Conservation (phyloP, 2,888 invertebrate species). For the Cantharis rustica region DNA sequence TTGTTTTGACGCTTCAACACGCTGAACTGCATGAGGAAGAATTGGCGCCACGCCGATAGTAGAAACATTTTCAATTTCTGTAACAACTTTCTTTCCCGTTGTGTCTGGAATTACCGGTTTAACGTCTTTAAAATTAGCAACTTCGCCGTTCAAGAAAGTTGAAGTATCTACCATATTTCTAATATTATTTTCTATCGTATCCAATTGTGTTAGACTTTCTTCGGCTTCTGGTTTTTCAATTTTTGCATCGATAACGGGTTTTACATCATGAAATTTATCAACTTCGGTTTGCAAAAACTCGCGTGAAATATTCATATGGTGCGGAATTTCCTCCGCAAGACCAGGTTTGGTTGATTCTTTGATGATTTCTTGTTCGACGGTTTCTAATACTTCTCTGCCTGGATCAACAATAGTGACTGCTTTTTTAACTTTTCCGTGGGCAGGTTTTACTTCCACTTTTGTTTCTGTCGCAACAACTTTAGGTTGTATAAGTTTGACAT, state of each 20-base stretch:
- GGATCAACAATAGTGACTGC: not conserved
- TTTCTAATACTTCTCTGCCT: not conserved
- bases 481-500: constrained; percentile 28
- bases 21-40: not conserved
- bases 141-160: constrained; percentile 43
- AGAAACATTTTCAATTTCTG: not conserved
- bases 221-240: not conserved
- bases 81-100: not conserved
- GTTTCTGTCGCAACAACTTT: not conserved
- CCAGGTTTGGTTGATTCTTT: not conserved
- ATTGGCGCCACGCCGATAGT: not conserved
- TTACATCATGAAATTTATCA: constrained; percentile 33
- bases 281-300: constrained; percentile 36
- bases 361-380: not conserved
- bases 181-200: not conserved
- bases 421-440: not conserved
- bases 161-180: constrained; percentile 26
- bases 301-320: constrained; percentile 31
- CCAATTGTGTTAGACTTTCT: not conserved
- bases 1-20: not conserved
- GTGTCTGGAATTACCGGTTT: constrained; percentile 18
- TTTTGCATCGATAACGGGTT: not conserved
- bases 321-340: not conserved
- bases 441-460: not conserved
- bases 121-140: constrained; percentile 36